A percentile compares a stretch with the other conserved stretches of the same genome.
phyloP scores from a whole-genome alignment of 2,888 invertebrate genomes.

The Sphinx pinastri region DNA sequence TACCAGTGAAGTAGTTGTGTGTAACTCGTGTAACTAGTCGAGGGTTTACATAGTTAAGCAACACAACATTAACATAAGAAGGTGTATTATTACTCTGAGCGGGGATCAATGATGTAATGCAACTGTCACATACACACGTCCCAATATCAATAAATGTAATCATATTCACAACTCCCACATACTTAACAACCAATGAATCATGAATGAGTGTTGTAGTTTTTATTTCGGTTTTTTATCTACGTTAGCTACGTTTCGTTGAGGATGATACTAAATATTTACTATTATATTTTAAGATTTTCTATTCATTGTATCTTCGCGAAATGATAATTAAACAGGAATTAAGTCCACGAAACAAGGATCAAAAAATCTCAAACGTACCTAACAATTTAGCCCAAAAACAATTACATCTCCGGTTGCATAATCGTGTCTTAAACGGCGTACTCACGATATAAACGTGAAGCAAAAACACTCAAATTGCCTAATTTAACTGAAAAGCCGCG shows the following conservation, averaged over 20 bases:
- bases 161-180: slow-evolving; percentile 11
- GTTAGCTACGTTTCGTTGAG: neutral
- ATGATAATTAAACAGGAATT: neutral
- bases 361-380: neutral
- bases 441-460: neutral
- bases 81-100: slow-evolving; percentile 10
- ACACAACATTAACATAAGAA: slow-evolving; percentile 9
- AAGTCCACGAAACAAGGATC: neutral
- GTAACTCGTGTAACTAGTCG: neutral
- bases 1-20: neutral
- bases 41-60: slow-evolving; percentile 9
- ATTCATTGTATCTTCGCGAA: no score
- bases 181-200: slow-evolving; percentile 1
- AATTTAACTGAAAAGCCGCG: neutral
- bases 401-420: neutral
- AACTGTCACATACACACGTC: slow-evolving; percentile 18
- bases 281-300: neutral
- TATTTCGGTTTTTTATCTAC: neutral
- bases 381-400: neutral
- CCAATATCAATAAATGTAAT: neutral
- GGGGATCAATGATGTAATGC: slow-evolving; percentile 17
- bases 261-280: neutral
- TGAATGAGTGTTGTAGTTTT: neutral
- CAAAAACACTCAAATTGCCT: neutral
- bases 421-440: neutral